Base-by-base conservation (phyloP, 2,113 vertebrate genomes). In the Myiopsitta monachus region DNA sequence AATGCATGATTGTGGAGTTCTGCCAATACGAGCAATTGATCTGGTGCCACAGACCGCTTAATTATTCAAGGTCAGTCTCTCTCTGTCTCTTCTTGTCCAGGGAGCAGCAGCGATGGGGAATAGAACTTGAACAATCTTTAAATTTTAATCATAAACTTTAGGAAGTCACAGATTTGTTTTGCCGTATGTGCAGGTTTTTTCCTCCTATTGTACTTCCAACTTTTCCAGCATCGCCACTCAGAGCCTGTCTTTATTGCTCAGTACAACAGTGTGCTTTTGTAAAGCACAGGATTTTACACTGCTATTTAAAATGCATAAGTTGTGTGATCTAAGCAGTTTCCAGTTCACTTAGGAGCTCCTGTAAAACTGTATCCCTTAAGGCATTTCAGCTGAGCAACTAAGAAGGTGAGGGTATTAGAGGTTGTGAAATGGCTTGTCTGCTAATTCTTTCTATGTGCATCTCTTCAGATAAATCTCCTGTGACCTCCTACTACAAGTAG, bases 271-370 rank as follows among this genome's bases (percentile, higher is more conserved):
- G 74, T 68, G 93, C 94, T 94, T 95, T 94, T 95, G 94, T 97
- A 80, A 79, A 73, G 95, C 91, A 85, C 0, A 0, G 74, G 38
- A 82, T 89, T 96, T 96, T 89, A 97, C 84, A 87, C 89, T 55
- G 83, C 95, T 96, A 80, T 92, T 97, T 96, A 97, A 96, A 96
- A 96, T 96, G 95, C 87, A 92, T 96, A 94, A 95, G 96, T 96
- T 96, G 96, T 96, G 96, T 97, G 88, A 96, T 95, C 88, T 97
- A 96, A 97, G 94, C 94, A 94, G 92, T 94, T 96, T 96, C 94
- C 94, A 96, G 94, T 84, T 97, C 95, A 95, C 95, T 96, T 96
- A 28, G 69, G 94, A 96, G 94, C 92, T 95, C 86, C 88, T 95
- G 91, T 93, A 97, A 96, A 94, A 97, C 6, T n/a, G 66, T 64